Base-by-base conservation (phyloP, 1,140 invertebrate species). In the Eriocheir sinensis region DNA sequence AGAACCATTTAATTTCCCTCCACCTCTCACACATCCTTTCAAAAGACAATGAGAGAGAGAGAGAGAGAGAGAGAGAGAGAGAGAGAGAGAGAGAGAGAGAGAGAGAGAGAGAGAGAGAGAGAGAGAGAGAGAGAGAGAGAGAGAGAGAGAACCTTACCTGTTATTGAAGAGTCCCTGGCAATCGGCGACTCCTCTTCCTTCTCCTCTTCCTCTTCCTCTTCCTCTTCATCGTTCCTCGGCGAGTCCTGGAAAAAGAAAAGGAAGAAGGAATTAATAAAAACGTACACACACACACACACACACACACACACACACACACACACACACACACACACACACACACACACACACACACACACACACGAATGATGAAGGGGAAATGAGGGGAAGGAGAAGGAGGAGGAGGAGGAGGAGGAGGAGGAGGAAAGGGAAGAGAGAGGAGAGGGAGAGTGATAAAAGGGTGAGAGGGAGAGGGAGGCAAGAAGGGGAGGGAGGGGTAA, bases 321-420 rank as follows among this genome's bases (percentile, higher is more conserved):
- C 72, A 92, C 27, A 83, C 91, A 81, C 27, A 81, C 53, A 92
- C 53, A 81, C 53, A 92, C 34, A 81, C 38, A 91, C 21, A 36
- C 32, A 92, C 72, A 92, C 27, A 83, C 91, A 81, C 27, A 81
- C 53, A 92, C 53, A 92, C 53, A 92, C 34, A 81, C 38, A 91
- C 21, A 44, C 38, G 40, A 40, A 34, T 38, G 15, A 36, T 36
- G 4, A 8, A 53, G 89, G 89, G 89, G 30, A 53, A 21, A 53
- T 53, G 48, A 53, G 15, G 38, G 86, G 86, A 36, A 21, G 83
- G 34, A 8, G 83, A 17, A 36, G 83, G 83, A 15, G n/a, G 34
- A n/a, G n/a, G 80, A 36, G n/a, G 80, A 81, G n/a, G 80, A n/a
- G 9, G 34, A 88, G 40, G 40, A 17, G 38, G 86, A 32, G 27